phyloP scores from a whole-genome alignment of 1,140 invertebrate species.

The Tetraneura akinire region DNA sequence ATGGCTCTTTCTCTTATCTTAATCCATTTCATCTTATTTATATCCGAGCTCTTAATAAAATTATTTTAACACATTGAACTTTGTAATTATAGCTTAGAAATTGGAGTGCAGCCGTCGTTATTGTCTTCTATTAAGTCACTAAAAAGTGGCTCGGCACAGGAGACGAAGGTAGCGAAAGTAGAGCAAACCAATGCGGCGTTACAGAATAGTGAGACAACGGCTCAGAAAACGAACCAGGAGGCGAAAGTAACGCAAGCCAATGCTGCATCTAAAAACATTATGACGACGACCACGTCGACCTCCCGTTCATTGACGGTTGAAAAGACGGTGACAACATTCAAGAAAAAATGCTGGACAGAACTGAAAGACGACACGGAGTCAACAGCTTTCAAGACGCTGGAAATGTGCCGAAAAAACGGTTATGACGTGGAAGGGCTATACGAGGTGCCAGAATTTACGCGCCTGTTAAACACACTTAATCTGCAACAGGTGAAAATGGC shows the following conservation, averaged over 20 bases:
- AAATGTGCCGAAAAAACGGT: conserved; percentile 4
- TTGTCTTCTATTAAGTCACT: background rate
- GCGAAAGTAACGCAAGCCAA: background rate
- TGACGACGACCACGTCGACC: too few relatives aligned
- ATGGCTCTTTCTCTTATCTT: too few relatives aligned
- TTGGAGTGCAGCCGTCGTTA: background rate
- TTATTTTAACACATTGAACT: too few relatives aligned
- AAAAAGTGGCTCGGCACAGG: background rate
- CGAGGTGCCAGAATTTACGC: conserved; percentile 18
- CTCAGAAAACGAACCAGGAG: too few relatives aligned
- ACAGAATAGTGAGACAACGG: too few relatives aligned
- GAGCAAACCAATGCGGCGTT: too few relatives aligned
- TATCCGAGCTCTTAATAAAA: too few relatives aligned
- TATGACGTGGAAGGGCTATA: conserved; percentile 40
- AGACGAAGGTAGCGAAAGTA: too few relatives aligned
- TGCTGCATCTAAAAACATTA: too few relatives aligned
- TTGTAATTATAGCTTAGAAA: conserved; percentile 34
- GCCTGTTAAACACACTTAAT: conserved; percentile 11
- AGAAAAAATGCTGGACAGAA: conserved; percentile 8
- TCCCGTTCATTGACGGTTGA: conserved; percentile 11
- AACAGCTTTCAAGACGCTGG: background rate
- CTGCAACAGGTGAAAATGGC: background rate
- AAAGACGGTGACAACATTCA: background rate
- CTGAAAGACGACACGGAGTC: background rate
- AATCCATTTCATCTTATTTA: too few relatives aligned